Conservation (phyloP, 2,888 invertebrate genomes). For the Fragum sueziense region DNA sequence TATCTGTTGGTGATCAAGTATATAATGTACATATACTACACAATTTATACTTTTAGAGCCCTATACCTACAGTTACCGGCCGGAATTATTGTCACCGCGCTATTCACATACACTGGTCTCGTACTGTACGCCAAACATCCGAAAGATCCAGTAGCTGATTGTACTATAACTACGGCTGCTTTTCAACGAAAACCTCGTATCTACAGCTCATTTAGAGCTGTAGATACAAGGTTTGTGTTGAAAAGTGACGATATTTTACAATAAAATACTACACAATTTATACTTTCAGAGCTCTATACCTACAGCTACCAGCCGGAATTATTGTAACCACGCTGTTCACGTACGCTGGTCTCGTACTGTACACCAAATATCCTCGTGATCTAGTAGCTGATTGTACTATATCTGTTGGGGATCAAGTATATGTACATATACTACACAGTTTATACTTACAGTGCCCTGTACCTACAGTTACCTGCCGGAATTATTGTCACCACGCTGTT, state of each 20-base stretch:
- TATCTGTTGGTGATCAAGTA: constrained; percentile 68
- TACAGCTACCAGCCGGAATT: constrained; percentile 62
- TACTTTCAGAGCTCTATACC: constrained; percentile 62
- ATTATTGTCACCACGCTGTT: constrained; percentile 60
- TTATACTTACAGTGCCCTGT: constrained; percentile 63
- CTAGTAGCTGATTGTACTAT: constrained; percentile 58
- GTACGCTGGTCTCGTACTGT: constrained; percentile 59
- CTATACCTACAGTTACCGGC: constrained; percentile 66
- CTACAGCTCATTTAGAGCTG: too few relatives aligned
- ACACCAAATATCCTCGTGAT: constrained; percentile 63
- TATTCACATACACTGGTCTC: constrained; percentile 61
- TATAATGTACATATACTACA: not conserved
- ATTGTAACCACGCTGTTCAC: constrained; percentile 59
- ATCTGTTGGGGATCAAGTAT: constrained; percentile 66
- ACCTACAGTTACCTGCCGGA: constrained; percentile 66
- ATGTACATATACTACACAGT: too few relatives aligned
- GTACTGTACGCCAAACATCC: constrained; percentile 63
- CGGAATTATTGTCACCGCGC: constrained; percentile 59
- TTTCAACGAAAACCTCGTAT: too few relatives aligned
- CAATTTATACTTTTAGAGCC: constrained; percentile 49
- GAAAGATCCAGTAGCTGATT: constrained; percentile 62
- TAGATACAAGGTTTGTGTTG: too few relatives aligned
- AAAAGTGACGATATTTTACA: too few relatives aligned
- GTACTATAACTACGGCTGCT: too few relatives aligned
- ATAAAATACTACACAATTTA: too few relatives aligned